A percentile compares a stretch with the other conserved stretches of the same genome.
Evolutionary conservation across 2,797 vertebrate species (phyloP).

Genomic region (Zalophus californianus): DNA sequence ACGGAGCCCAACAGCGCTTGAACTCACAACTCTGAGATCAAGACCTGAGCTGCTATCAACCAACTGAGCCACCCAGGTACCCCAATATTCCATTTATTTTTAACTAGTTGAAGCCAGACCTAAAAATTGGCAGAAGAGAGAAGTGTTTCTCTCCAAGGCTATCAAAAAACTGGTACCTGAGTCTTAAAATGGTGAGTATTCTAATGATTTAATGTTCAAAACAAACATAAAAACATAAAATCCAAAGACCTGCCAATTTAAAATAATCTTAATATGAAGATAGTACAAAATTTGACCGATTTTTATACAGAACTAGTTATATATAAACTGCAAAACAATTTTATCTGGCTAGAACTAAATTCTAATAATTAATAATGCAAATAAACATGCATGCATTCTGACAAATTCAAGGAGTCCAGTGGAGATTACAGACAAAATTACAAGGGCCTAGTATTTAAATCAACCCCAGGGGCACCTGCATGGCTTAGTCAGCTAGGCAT

Average conservation of each 20-base stretch:
- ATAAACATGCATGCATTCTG: neutral
- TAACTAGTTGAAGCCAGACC: constrained; percentile 15
- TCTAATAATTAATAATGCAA: constrained; percentile 4
- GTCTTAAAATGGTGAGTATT: neutral
- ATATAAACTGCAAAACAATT: neutral
- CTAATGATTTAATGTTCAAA: constrained; percentile 9
- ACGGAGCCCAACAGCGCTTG: neutral
- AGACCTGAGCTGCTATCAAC: neutral
- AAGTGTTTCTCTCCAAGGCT: neutral
- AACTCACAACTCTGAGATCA: neutral
- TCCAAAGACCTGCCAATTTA: neutral
- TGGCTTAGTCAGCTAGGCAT: neutral
- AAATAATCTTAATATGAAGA: constrained; percentile 2
- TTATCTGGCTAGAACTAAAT: neutral
- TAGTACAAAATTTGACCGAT: neutral
- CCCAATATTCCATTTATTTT: constrained; percentile 19
- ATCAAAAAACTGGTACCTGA: neutral
- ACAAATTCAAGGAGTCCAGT: neutral
- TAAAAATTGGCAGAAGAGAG: neutral
- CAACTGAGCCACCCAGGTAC: neutral
- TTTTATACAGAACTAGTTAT: neutral
- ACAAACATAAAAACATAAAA: neutral
- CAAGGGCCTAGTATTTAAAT: neutral
- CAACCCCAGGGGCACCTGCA: neutral
- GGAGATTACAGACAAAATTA: constrained; percentile 19